Conservation (phyloP, 2,888 invertebrate genomes). For the Machimus atricapillus region DNA sequence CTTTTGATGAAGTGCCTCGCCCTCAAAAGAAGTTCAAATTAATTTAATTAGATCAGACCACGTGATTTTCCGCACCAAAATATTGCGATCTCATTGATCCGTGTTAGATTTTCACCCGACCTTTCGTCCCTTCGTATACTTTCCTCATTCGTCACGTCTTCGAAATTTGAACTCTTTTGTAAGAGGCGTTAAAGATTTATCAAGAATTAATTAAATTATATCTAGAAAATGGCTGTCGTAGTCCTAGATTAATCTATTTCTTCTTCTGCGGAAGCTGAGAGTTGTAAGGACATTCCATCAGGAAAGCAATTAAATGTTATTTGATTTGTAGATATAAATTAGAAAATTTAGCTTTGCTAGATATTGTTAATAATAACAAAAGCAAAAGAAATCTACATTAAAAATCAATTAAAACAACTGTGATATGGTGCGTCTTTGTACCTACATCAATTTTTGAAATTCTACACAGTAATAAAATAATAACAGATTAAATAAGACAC, state of each 20-base stretch:
- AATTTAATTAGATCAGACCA: slow-evolving; percentile 18
- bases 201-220: background rate
- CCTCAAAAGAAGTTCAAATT: slow-evolving; percentile 3
- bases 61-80: background rate
- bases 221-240: background rate
- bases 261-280: background rate
- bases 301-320: too few species aligned
- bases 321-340: too few species aligned
- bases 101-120: background rate
- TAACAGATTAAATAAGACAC: too few species aligned
- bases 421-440: too few species aligned
- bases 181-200: background rate
- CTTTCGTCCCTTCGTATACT: background rate
- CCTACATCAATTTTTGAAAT: too few species aligned
- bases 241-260: background rate
- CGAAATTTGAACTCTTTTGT: background rate
- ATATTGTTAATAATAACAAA: too few species aligned
- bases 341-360: too few species aligned
- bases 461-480: too few species aligned
- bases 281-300: background rate
- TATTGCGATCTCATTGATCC: background rate
- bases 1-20: slow-evolving; percentile 10
- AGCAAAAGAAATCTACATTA: too few species aligned
- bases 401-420: too few species aligned
- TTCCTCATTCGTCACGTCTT: background rate